Base-by-base conservation (phyloP, 2,888 invertebrate genomes). In the Volucella inflata region DNA sequence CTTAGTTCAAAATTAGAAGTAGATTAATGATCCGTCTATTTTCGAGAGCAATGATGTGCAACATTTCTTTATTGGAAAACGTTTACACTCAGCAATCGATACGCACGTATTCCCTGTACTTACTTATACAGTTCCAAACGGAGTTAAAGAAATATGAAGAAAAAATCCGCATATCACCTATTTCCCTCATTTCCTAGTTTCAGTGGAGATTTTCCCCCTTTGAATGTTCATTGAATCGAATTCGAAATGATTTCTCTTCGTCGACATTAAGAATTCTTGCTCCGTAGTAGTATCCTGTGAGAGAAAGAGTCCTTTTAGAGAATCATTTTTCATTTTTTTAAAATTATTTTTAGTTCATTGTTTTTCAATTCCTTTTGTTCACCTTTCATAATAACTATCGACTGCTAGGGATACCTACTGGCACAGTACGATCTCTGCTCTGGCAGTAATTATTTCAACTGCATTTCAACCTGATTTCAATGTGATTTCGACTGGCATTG, bases 301-400 rank as follows among this genome's bases (percentile, higher is more conserved):
- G 17, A 4, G 8, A 4, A 9, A 21, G 30, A 50, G 50, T 50
- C 42, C 30, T 51, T n/a, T 44, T 51, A 44, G 36, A 10, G 48
- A 62, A 53, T 62, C 72, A 72, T 72, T 62, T 62, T 64, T 74
- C 72, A 53, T 53, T 67, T 44, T 21, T 40, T 51, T 30, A 30
- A 30, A 30, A 30, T 30, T 30, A 30, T 30, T 30, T 30, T 30
- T 30, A 30, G 30, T 36, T 11, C 38, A 68, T 62, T 46, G 62
- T 53, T 64, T 64, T 44, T n/a, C 36, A n/a, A 42, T 12, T 62
- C 55, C 62, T 46, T 62, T 53, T 72, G 62, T 72, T 44, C 72
- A 72, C 62, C 72, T 74, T 46, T 74, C 38, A 53, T 59, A 48
- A 46, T 42, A 30, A 21, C n/a, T 53, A 44, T 74, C 72, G 72